Conservation (phyloP, 2,113 vertebrate species). For the Eulemur rufifrons region DNA sequence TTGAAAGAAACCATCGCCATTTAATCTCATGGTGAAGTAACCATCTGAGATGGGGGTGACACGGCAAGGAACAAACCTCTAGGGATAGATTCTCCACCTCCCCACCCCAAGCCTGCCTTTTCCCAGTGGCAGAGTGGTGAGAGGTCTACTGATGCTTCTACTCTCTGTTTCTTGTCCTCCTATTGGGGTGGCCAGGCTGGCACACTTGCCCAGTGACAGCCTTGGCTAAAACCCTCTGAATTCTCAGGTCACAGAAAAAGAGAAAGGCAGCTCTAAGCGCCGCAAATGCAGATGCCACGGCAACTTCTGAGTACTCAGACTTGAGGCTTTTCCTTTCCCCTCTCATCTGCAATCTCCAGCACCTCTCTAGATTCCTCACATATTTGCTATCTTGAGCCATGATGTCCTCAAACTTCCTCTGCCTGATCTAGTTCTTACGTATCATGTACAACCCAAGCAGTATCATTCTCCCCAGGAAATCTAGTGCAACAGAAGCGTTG, state of each 20-base stretch:
- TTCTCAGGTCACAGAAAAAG: neutral
- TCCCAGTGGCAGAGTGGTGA: neutral
- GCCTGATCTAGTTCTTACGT: neutral
- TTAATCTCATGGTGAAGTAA: neutral
- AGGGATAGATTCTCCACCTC: neutral
- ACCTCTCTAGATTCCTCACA: neutral
- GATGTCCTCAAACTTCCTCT: neutral
- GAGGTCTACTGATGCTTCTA: neutral
- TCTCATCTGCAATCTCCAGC: neutral
- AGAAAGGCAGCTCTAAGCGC: neutral
- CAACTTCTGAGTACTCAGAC: neutral
- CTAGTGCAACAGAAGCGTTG: neutral
- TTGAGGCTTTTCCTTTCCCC: neutral
- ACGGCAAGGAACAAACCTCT: neutral
- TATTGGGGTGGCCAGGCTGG: rapidly evolving
- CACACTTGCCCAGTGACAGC: neutral
- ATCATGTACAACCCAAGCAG: neutral
- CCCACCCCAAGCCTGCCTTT: neutral
- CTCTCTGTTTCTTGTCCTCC: neutral
- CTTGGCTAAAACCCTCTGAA: neutral
- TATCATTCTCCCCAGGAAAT: neutral
- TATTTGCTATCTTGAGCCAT: neutral
- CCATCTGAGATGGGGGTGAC: neutral
- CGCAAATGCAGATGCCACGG: neutral
- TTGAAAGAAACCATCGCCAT: neutral